Evolutionary conservation across 2,888 invertebrate genomes (phyloP).

Genomic region (Agrotis puta): DNA sequence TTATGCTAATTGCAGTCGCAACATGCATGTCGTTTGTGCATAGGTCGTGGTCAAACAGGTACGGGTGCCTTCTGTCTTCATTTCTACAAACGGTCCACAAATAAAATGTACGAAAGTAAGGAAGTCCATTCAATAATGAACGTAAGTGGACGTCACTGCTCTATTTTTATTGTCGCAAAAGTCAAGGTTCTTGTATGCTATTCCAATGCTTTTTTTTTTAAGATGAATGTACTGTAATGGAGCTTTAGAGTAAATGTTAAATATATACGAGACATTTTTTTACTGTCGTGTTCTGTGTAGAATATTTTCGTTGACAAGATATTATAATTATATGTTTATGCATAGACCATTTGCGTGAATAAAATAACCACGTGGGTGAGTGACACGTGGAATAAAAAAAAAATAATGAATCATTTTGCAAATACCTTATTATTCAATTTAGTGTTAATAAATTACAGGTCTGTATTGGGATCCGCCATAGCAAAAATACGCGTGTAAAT

Average conservation of each 20-base stretch:
- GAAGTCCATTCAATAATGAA: constrained; percentile 19
- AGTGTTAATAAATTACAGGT: neutral
- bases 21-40: too few relatives aligned
- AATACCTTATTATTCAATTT: neutral
- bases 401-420: neutral
- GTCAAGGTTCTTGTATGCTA: constrained; percentile 35
- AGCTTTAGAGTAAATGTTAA: neutral
- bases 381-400: neutral
- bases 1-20: too few relatives aligned
- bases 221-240: too few relatives aligned
- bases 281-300: neutral
- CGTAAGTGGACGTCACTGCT: constrained; percentile 5
- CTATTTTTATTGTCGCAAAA: constrained; percentile 37
- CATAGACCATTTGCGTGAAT: neutral
- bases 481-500: too few relatives aligned
- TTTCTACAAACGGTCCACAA: neutral
- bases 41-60: too few relatives aligned
- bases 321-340: neutral
- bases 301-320: neutral
- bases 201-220: neutral
- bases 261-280: neutral
- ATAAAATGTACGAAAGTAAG: neutral
- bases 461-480: too few relatives aligned
- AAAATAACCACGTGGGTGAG: neutral
- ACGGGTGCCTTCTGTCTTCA: neutral